Percentiles rank a stretch among this genome's conserved stretches.
phyloP scores from a whole-genome alignment of 2,113 vertebrate species.

The Haemorhous mexicanus region DNA sequence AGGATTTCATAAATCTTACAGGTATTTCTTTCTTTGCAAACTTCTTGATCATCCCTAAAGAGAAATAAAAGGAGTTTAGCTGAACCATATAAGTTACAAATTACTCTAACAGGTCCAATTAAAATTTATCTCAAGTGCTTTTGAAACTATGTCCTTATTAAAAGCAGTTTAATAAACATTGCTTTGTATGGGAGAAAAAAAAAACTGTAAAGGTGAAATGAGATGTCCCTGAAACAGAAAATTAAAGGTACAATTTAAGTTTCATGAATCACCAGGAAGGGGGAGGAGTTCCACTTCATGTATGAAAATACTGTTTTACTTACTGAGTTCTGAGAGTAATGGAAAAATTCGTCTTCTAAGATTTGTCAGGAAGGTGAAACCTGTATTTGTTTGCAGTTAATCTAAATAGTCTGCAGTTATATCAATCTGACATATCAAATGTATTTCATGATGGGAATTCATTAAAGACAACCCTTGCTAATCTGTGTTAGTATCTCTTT shows the following conservation, averaged over 20 bases:
- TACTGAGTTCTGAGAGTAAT: not conserved
- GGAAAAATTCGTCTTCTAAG: not conserved
- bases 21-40: constrained; percentile 20
- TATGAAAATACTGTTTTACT: not conserved
- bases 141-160: constrained; percentile 44
- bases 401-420: not conserved
- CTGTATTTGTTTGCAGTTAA: not conserved
- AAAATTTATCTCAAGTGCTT: constrained; percentile 44
- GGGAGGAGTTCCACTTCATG: not conserved
- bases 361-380: not conserved
- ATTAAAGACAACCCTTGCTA: not conserved
- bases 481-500: not conserved
- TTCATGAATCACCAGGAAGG: not conserved
- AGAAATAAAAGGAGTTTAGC: constrained; percentile 28
- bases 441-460: not conserved
- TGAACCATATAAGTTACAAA: constrained; percentile 16
- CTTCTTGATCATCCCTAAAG: constrained; percentile 22
- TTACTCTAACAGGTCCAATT: constrained; percentile 27
- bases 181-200: not conserved
- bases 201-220: constrained; percentile 19
- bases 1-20: not conserved
- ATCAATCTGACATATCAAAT: not conserved
- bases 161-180: constrained; percentile 41
- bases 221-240: constrained; percentile 32
- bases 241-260: constrained; percentile 16